Percentiles rank a stretch among this genome's conserved stretches.
Conservation (phyloP, 2,113 vertebrate species). For the Sapajus apella region DNA sequence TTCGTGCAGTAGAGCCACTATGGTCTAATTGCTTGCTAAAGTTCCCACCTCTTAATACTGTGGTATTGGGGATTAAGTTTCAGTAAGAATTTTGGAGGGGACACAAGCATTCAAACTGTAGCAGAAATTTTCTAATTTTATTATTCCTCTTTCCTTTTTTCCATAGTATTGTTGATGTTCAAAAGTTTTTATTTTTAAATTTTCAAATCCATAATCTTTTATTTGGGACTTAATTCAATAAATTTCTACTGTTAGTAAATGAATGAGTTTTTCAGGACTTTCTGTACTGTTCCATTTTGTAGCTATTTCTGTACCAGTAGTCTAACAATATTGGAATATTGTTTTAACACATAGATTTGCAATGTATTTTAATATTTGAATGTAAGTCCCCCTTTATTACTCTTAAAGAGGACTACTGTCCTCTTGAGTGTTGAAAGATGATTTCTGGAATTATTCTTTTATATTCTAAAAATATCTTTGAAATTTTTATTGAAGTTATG, state of each 20-base stretch:
- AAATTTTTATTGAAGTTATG: background rate
- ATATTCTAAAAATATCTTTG: slow-evolving; percentile 2
- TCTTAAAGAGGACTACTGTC: background rate
- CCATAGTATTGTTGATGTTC: background rate
- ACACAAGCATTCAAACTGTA: background rate
- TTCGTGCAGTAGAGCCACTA: background rate
- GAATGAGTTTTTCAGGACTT: background rate
- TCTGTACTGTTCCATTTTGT: background rate
- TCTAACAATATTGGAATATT: background rate
- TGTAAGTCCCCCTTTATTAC: background rate
- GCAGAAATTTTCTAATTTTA: background rate
- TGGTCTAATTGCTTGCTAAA: background rate
- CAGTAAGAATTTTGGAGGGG: background rate
- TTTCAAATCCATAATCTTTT: background rate
- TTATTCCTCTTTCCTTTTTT: background rate
- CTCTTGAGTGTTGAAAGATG: slow-evolving; percentile 20
- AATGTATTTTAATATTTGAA: slow-evolving; percentile 36
- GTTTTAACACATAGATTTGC: background rate
- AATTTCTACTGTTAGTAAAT: background rate
- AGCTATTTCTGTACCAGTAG: background rate
- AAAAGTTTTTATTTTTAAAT: background rate
- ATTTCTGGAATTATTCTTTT: background rate
- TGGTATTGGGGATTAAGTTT: background rate
- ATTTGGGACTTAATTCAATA: background rate
- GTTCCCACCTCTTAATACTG: background rate